phyloP scores from a whole-genome alignment of 2,888 invertebrate genomes.

The Vandiemenella viatica region DNA sequence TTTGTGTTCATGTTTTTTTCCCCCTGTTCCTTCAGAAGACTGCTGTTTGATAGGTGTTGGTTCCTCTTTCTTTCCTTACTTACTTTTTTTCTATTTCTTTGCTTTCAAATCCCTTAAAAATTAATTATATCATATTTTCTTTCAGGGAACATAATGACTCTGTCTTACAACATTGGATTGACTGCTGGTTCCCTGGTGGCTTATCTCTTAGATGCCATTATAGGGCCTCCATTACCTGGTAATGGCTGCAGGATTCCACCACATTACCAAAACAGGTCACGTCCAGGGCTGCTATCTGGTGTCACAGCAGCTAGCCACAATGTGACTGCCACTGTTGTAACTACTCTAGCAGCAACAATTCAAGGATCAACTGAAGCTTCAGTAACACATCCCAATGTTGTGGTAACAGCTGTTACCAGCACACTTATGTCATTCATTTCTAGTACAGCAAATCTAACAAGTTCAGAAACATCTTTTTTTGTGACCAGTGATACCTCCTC shows the following conservation, averaged over 20 bases:
- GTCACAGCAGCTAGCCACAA: background rate
- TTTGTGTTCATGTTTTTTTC: no score
- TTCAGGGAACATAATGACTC: constrained; percentile 80
- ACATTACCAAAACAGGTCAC: background rate
- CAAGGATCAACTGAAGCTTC: background rate
- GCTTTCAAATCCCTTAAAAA: background rate
- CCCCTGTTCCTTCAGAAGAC: no score
- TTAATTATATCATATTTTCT: background rate
- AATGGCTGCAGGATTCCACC: constrained; percentile 4
- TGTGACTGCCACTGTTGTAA: no score
- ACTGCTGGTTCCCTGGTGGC: constrained; percentile 72
- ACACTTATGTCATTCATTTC: background rate
- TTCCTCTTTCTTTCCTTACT: no score
- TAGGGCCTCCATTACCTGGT: constrained; percentile 28
- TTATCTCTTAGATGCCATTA: constrained; percentile 49
- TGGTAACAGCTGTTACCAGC: background rate
- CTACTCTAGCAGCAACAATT: background rate
- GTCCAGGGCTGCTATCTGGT: background rate
- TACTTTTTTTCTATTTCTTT: no score
- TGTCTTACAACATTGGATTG: constrained; percentile 77
- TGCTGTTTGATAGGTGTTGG: no score
- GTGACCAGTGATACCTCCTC: no score
- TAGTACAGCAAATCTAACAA: background rate
- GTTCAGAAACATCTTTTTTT: no score
- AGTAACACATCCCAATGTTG: background rate